Evolutionary conservation across 2,888 invertebrate species (phyloP), one percentile per base, ranked within the genome.

Genomic region (Agriopis leucophaearia): DNA sequence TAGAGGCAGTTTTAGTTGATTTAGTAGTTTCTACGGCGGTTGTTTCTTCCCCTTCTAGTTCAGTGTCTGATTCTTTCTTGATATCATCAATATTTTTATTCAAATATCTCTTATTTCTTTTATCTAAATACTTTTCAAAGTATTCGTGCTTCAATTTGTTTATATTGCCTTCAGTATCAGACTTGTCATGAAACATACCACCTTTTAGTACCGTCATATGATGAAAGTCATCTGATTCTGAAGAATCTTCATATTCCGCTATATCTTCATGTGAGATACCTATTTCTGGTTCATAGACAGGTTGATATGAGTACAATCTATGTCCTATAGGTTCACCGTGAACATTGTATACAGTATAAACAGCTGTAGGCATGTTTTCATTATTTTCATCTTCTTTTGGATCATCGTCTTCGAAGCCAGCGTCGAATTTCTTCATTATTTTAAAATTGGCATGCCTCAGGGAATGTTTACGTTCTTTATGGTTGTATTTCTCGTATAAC

Each of bases 271-370:
- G 89, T 2, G 63, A 63, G 1, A 50, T n/a, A 60, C 62, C 69
- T 7, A 75, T 64, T 79, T 93, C 92, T 5, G 92, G 92, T 74
- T 92, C 92, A 60, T 92, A 93, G 0, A 91, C 91, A n/a, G 93
- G 94, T 78, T 93, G 94, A 52, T 91, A 94, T 0, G 94, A 92
- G 78, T 91, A 92, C 18, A 94, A 71, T 59, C 90, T 90, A 68
- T 94, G 94, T 0, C 91, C 92, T 45, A 94, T 88, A n/a, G 92
- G 91, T 78, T 93, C 92, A 18, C 93, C 94, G n/a, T 93, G 91
- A 1, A 92, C 85, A 78, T 94, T 93, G 42, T 88, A 94, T 55
- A 94, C 90, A 10, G 93, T 94, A 60, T 93, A 94, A 0, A 94
- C 85, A 35, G 93, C 90, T 35, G 93, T 94, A 0, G 94, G 94